Conservation (phyloP, 1,140 invertebrate species). For the Drosophila repletoides region DNA sequence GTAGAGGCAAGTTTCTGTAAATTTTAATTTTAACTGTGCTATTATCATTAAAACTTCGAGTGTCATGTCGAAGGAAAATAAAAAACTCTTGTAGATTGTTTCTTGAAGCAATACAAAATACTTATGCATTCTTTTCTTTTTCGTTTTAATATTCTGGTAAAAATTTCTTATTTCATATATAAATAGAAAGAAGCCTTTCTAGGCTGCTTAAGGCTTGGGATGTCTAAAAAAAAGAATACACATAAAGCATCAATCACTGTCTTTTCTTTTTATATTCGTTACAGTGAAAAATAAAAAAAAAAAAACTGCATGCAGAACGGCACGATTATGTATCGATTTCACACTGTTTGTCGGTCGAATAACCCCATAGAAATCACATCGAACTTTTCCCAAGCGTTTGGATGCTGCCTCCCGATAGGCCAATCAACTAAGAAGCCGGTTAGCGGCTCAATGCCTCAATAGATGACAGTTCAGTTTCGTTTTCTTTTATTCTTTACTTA, state of each 20-base stretch:
- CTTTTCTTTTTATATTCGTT: neutral
- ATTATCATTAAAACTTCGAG: no score
- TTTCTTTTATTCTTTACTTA: conserved; percentile 18
- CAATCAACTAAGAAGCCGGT: conserved; percentile 21
- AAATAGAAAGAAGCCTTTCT: no score
- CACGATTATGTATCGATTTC: conserved; percentile 29
- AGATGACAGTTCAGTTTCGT: conserved; percentile 53
- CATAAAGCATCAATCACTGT: neutral
- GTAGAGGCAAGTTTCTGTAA: no score
- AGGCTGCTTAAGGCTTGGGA: no score
- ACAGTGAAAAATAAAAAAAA: neutral
- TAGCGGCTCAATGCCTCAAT: conserved; percentile 9
- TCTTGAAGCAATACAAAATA: no score
- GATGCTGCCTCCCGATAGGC: neutral
- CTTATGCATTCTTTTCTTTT: no score
- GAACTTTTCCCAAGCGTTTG: conserved; percentile 22
- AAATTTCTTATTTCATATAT: no score
- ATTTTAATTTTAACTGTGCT: no score
- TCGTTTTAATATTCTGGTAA: no score
- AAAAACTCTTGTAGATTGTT: no score
- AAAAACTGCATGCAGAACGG: conserved; percentile 6
- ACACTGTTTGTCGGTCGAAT: conserved; percentile 5
- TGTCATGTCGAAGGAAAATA: no score
- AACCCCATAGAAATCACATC: neutral
- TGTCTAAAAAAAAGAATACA: neutral